Percentiles rank a stretch among this genome's conserved stretches.
Evolutionary conservation across 1,140 invertebrate genomes (phyloP).

Genomic region (Akabosia matsudoensis): DNA sequence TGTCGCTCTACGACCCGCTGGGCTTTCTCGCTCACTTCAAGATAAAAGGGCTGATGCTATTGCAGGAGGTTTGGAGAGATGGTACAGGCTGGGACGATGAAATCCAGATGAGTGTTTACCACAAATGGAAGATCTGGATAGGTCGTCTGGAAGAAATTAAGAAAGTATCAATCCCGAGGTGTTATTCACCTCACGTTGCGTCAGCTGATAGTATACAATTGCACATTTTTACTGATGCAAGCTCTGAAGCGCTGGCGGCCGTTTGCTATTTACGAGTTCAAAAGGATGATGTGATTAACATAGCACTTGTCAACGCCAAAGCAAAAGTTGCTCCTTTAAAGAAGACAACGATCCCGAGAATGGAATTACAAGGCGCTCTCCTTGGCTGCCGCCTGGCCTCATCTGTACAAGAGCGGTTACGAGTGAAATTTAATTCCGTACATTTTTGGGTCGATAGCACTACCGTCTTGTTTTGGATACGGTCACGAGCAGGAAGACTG

Average conservation of each 20-base stretch:
- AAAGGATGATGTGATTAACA: not conserved
- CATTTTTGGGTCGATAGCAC: not conserved
- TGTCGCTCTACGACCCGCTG: not conserved
- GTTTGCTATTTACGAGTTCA: not conserved
- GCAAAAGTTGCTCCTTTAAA: not conserved
- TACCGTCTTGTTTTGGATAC: constrained; percentile 19
- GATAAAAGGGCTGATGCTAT: not conserved
- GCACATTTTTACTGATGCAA: not conserved
- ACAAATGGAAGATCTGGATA: not conserved
- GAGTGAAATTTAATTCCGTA: not conserved
- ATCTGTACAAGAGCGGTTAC: not conserved
- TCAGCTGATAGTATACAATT: too few relatives aligned
- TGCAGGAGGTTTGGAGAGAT: not conserved
- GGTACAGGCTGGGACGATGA: not conserved
- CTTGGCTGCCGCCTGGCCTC: not conserved
- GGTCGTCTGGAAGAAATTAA: not conserved
- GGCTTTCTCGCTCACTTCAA: not conserved
- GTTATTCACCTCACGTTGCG: not conserved
- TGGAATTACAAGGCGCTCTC: not conserved
- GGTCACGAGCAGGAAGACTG: constrained; percentile 13
- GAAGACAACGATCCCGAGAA: not conserved
- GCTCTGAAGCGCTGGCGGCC: not conserved
- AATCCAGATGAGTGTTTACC: not conserved
- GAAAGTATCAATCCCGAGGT: not conserved
- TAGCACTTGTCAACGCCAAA: not conserved